Percentiles rank a stretch among this genome's conserved stretches.
Conservation (phyloP, 2,888 invertebrate genomes). For the Heliconius hortense region DNA sequence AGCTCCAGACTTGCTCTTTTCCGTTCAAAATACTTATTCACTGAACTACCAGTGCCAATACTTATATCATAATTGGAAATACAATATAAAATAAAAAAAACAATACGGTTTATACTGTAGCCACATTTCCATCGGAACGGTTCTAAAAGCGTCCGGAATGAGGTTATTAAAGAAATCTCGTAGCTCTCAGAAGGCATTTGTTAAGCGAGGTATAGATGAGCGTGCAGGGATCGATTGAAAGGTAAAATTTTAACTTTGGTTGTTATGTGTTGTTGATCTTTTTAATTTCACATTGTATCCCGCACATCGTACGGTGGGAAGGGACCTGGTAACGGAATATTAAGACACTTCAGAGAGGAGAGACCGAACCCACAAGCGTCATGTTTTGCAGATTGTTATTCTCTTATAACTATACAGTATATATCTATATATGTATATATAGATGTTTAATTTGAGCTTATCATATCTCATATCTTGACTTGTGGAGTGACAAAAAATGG, state of each 20-base stretch:
- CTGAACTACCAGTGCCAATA: too few species aligned
- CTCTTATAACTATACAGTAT: too few species aligned
- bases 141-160: slow-evolving; percentile 47
- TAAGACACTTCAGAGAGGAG: too few species aligned
- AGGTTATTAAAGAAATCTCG: slow-evolving; percentile 49
- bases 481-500: too few species aligned
- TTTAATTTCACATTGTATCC: not conserved
- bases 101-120: slow-evolving; percentile 14
- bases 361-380: too few species aligned
- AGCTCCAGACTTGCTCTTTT: not conserved
- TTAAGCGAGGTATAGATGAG: slow-evolving; percentile 29
- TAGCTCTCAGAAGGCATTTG: slow-evolving; percentile 41
- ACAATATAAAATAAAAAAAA: slow-evolving; percentile 9
- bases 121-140: slow-evolving; percentile 31
- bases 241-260: not conserved
- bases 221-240: not conserved
- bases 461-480: too few species aligned
- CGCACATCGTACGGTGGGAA: not conserved
- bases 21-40: too few species aligned
- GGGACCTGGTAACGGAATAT: not conserved
- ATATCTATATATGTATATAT: too few species aligned
- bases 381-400: too few species aligned
- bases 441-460: too few species aligned
- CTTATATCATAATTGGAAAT: slow-evolving; percentile 1
- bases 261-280: not conserved